Evolutionary conservation across 2,888 invertebrate genomes (phyloP), one percentile per base, ranked within the genome.

Genomic region (Torymus aiolomorphi): DNA sequence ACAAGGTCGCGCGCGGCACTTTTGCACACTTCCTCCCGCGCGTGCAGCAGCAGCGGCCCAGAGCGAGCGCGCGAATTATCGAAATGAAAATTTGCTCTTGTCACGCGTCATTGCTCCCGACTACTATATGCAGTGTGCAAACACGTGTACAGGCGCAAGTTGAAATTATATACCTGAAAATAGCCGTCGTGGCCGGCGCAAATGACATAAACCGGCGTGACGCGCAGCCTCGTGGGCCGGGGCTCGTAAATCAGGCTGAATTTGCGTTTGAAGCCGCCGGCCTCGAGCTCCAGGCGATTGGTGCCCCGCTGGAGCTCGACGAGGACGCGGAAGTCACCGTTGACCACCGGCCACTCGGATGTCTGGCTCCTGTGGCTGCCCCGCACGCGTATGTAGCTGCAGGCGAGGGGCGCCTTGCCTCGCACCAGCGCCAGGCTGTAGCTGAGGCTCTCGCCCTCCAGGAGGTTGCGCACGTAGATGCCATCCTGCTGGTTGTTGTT

Each of bases 201-300:
- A 85, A 96, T 93, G 73, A 98, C 94, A 88, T 97, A 97, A 18
- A 97, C 92, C 18, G 97, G 96, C 56, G 95, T 93, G 79, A 96
- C 95, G 85, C 93, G 91, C 71, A 94, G 91, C 86, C 93, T 92
- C 5, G 93, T 93, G 82, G 91, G 91, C 79, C 93, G 90, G 14
- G 94, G 93, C 82, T 91, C 91, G 87, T 94, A 94, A 31, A 92
- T 91, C 70, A 95, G 86, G 74, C 91, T 85, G 49, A 94, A 85
- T 67, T 90, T 90, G 83, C 91, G 89, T 80, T 91, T 91, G 62
- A 91, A 90, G 66, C 90, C 91, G 54, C 92, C 91, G 83, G 93
- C 94, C 84, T 93, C 92, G 57, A 96, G 89, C 82, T 91, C 91
- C 80, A 96, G 91, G 59, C 91, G 86, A 89, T 96, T 96, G 84